Conservation (phyloP, 2,113 vertebrate species). For the Lepisosteus oculatus region DNA sequence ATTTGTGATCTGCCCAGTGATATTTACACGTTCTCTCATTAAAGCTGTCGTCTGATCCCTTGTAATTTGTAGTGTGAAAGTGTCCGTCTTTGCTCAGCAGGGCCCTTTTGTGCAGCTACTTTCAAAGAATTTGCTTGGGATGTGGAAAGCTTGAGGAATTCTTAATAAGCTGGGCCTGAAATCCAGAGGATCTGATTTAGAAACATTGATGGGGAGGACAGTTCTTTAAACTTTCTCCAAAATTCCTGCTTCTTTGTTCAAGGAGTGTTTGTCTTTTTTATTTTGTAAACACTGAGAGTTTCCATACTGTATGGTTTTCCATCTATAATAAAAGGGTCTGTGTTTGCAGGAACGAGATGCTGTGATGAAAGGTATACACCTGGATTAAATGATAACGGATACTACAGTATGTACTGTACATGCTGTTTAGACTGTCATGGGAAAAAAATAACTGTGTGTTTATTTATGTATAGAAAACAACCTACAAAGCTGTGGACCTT, state of each 20-base stretch:
- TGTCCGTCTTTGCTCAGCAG: not conserved
- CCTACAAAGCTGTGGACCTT: too few species aligned
- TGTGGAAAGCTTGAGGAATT: not conserved
- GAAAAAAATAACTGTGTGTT: too few species aligned
- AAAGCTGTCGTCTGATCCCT: not conserved
- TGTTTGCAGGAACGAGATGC: too few species aligned
- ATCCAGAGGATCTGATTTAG: not conserved
- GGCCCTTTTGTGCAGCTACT: not conserved
- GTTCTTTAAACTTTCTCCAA: not conserved
- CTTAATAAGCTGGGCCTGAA: not conserved
- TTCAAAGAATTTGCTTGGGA: not conserved
- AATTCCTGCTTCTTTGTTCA: not conserved
- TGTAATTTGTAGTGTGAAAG: not conserved
- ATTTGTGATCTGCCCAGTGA: not conserved
- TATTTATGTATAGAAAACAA: too few species aligned
- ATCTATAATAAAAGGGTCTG: too few species aligned
- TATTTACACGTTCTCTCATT: not conserved
- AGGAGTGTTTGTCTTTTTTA: not conserved
- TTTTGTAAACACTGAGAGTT: not conserved
- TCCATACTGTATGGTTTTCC: too few species aligned
- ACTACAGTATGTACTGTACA: too few species aligned
- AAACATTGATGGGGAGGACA: not conserved
- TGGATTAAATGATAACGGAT: too few species aligned
- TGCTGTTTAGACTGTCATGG: too few species aligned
- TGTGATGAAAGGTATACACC: too few species aligned